phyloP scores from a whole-genome alignment of 2,888 invertebrate genomes.

The Dascillus cervinus region DNA sequence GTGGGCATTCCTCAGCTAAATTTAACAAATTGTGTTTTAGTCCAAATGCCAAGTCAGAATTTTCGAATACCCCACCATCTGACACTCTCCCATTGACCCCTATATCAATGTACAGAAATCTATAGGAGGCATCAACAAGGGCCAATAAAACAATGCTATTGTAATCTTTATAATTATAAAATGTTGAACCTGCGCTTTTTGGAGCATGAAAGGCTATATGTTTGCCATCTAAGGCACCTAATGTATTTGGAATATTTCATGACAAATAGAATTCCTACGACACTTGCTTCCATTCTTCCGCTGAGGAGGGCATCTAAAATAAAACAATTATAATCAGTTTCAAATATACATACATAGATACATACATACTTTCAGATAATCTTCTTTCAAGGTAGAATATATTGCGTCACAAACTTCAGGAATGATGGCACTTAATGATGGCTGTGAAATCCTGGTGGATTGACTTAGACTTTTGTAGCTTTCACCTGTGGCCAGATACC shows the following conservation, averaged over 20 bases:
- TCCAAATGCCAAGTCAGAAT: constrained; percentile 16
- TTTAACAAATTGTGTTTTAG: constrained; percentile 18
- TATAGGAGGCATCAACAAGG: constrained; percentile 21
- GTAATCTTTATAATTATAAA: constrained; percentile 21
- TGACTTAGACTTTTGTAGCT: too few relatives aligned
- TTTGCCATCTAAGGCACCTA: constrained; percentile 21
- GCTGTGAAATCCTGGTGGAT: too few relatives aligned
- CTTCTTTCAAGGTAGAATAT: too few relatives aligned
- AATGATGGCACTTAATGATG: too few relatives aligned
- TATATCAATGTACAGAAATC: constrained; percentile 20
- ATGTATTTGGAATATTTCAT: constrained; percentile 21
- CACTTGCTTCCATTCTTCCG: too few relatives aligned
- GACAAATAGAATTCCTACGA: too few relatives aligned
- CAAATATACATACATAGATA: too few relatives aligned
- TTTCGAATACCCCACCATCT: constrained; percentile 21
- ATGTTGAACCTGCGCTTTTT: constrained; percentile 17
- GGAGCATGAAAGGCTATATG: constrained; percentile 19
- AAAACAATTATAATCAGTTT: too few relatives aligned
- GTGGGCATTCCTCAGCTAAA: constrained; percentile 17
- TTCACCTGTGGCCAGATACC: too few relatives aligned
- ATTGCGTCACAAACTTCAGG: too few relatives aligned
- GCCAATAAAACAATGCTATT: constrained; percentile 23
- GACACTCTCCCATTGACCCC: constrained; percentile 22
- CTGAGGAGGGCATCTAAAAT: too few relatives aligned
- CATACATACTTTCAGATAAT: too few relatives aligned